phyloP scores from a whole-genome alignment of 2,888 invertebrate genomes.

The Bombylius major region DNA sequence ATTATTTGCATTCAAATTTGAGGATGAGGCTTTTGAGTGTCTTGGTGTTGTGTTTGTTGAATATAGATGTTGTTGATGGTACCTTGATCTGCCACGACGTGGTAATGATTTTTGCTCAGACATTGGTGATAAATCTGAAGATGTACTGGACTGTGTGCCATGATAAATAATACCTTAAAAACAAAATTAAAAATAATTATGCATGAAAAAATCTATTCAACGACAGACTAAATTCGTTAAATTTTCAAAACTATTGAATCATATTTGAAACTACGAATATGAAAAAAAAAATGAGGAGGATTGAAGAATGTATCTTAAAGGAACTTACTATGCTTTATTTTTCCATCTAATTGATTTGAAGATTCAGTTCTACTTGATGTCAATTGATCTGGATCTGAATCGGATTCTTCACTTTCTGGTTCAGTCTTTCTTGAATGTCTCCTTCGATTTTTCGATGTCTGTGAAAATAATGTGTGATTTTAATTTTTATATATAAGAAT shows the following conservation, averaged over 20 bases:
- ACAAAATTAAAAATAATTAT: background rate
- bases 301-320: no score
- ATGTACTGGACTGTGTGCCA: conserved; percentile 62
- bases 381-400: conserved; percentile 59
- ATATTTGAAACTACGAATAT: no score
- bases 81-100: conserved; percentile 57
- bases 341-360: conserved; percentile 59
- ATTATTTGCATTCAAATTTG: conserved; percentile 34
- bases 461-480: conserved; percentile 14
- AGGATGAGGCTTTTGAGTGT: conserved; percentile 33
- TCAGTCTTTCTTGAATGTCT: conserved; percentile 51
- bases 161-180: conserved; percentile 56
- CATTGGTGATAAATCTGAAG: conserved; percentile 65
- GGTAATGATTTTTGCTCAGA: conserved; percentile 64
- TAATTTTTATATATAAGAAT: background rate
- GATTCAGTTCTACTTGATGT: conserved; percentile 62
- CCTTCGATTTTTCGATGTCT: conserved; percentile 45
- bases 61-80: conserved; percentile 41
- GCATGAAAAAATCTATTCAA: background rate
- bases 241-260: no score
- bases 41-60: conserved; percentile 41
- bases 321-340: conserved; percentile 55
- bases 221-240: no score
- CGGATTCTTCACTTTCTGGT: conserved; percentile 59
- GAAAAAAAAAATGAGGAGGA: no score